A percentile compares a stretch with the other conserved stretches of the same genome.
These are phyloP conservation scores for Drosophila kohkoa DNA, from an alignment of 1,140 invertebrate species.

Conservation along the genomic window DNA sequence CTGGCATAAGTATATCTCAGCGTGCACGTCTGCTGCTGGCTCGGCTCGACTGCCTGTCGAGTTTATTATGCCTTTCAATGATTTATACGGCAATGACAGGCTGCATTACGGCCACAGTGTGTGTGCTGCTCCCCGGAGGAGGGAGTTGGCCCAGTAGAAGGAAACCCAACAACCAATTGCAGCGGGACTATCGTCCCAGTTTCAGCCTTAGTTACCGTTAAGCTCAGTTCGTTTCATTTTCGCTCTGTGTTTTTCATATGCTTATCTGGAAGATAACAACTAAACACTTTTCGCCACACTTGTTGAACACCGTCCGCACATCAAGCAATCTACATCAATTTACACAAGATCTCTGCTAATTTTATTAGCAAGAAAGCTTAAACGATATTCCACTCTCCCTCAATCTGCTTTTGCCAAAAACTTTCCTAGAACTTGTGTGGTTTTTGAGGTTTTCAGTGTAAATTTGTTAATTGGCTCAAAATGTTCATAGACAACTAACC, in stretches of 20 bases:
- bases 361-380: constrained; percentile 18
- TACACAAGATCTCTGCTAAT: constrained; percentile 12
- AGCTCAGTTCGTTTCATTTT: constrained; percentile 22
- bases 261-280: constrained; percentile 22
- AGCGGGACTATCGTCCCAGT: constrained; percentile 26
- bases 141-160: not conserved
- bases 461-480: constrained; percentile 59
- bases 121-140: constrained; percentile 1
- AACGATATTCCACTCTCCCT: not conserved
- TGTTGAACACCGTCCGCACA: constrained; percentile 20
- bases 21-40: constrained; percentile 26
- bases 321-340: no score
- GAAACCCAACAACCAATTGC: constrained; percentile 15
- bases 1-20: not conserved
- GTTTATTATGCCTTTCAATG: constrained; percentile 68
- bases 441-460: not conserved
- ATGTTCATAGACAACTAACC: constrained; percentile 59
- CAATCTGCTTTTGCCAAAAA: constrained; percentile 3
- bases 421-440: constrained; percentile 27
- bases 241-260: not conserved
- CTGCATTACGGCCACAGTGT: constrained; percentile 40
- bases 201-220: constrained; percentile 26
- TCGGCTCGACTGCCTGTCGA: constrained; percentile 39
- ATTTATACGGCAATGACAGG: constrained; percentile 54
- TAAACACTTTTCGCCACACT: constrained; percentile 45